A percentile compares a stretch with the other conserved stretches of the same genome.
These are phyloP conservation scores for Acyrthosiphon pisum DNA, from an alignment of 1,140 invertebrate genomes.

Conservation along the genomic window DNA sequence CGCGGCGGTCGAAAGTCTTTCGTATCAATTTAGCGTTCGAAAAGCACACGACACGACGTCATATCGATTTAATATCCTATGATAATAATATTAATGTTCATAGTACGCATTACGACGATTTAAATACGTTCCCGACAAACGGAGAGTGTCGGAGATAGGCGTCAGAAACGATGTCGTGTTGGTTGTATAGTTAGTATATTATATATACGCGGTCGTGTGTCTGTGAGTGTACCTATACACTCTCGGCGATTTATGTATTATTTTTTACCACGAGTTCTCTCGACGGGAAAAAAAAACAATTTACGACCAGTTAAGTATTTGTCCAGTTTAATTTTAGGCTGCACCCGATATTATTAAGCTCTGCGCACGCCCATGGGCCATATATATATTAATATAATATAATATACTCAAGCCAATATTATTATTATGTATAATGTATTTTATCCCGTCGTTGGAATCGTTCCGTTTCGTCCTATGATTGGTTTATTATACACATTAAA, in stretches of 20 bases:
- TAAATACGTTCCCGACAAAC: neutral
- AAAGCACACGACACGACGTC: neutral
- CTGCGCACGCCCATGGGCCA: neutral
- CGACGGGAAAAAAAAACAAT: neutral
- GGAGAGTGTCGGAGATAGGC: neutral
- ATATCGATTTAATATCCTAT: neutral
- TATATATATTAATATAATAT: neutral
- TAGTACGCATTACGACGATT: no score
- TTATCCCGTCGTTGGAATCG: neutral
- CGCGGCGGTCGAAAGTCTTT: neutral
- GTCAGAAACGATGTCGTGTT: neutral
- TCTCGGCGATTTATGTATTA: neutral
- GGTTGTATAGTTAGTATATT: neutral
- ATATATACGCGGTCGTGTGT: neutral
- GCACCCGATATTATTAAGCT: conserved; percentile 3
- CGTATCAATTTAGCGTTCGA: neutral
- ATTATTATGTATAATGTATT: neutral
- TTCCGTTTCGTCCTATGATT: neutral
- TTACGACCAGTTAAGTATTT: conserved; percentile 2
- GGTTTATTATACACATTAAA: neutral
- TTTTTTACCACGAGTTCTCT: neutral
- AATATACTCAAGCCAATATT: neutral
- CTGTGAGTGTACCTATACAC: neutral
- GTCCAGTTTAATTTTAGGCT: conserved; percentile 3
- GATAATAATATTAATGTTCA: no score